Evolutionary conservation across 2,888 invertebrate genomes (phyloP), one percentile per base, ranked within the genome.

Genomic region (Thereva unica): DNA sequence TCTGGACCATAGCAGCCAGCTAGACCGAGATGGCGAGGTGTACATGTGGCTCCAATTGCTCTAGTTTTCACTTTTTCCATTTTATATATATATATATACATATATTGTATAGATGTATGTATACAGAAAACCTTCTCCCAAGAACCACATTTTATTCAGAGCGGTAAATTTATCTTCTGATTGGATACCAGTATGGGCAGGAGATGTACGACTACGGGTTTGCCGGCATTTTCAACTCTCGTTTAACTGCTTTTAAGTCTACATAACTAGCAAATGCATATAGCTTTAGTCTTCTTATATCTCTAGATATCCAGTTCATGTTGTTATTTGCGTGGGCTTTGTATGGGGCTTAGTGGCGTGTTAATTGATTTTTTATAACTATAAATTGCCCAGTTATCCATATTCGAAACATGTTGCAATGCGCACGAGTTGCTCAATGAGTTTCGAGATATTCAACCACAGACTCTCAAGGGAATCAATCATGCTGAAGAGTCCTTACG

Each of bases 41-140:
- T 42, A 37, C 44, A 53, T 44, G 52, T 44, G 9, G 45, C 45
- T 64, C 9, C 54, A 64, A 64, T 44, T 64, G 64, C 54, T 64
- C 64, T 40, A 64, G 64, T 64, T 64, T 64, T 64, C 54, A 64
- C 64, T 64, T 64, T 64, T 64, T 38, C 45, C n/a, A 45, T 64
- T 23, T 1, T 2, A 23, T 23, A 23, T 23, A 23, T 23, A 23
- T 23, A 23, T 23, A 23, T 23, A n/a, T n/a, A n/a, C n/a, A n/a
- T n/a, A n/a, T n/a, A n/a, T n/a, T n/a, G n/a, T n/a, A n/a, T n/a
- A n/a, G n/a, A n/a, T n/a, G n/a, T n/a, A 2, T 23, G 23, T 23
- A 2, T 23, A 23, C 23, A 23, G 1, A 23, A 23, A 23, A 38
- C 38, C 47, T 64, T 55, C 54, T 54, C 54, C 23, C 40, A 64